A percentile compares a stretch with the other conserved stretches of the same genome.
Conservation (phyloP, 2,888 invertebrate species). For the Euspilapteryx auroguttella region DNA sequence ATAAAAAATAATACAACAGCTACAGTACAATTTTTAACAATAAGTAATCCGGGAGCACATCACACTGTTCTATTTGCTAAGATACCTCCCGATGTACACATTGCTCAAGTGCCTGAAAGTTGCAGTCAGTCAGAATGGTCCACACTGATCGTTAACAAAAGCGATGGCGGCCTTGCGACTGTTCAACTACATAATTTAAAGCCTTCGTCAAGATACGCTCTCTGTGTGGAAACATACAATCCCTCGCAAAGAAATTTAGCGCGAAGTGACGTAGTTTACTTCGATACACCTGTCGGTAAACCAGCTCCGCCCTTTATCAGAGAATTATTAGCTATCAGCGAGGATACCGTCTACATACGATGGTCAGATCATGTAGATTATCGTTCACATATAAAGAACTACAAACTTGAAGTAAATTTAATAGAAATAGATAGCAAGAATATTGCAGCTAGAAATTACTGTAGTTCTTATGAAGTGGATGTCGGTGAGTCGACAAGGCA, state of each 20-base stretch:
- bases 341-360: slow-evolving; percentile 21
- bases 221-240: slow-evolving; percentile 36
- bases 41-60: slow-evolving; percentile 15
- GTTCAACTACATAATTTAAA: slow-evolving; percentile 19
- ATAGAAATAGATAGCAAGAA: not conserved
- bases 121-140: slow-evolving; percentile 43
- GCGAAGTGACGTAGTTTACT: slow-evolving; percentile 29
- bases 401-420: slow-evolving; percentile 26
- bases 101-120: slow-evolving; percentile 27
- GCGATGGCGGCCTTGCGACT: slow-evolving; percentile 13
- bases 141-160: slow-evolving; percentile 16
- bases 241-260: slow-evolving; percentile 16
- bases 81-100: slow-evolving; percentile 18
- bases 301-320: slow-evolving; percentile 41
- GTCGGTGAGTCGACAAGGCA: too few species aligned
- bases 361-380: slow-evolving; percentile 45
- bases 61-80: slow-evolving; percentile 34
- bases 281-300: slow-evolving; percentile 30
- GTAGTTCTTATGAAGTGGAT: not conserved
- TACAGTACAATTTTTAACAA: slow-evolving; percentile 21
- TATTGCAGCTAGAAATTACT: not conserved
- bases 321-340: slow-evolving; percentile 27
- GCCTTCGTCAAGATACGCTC: slow-evolving; percentile 37
- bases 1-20: slow-evolving; percentile 25
- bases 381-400: slow-evolving; percentile 21